Conservation (phyloP, 2,888 invertebrate genomes). For the Noctua janthina region DNA sequence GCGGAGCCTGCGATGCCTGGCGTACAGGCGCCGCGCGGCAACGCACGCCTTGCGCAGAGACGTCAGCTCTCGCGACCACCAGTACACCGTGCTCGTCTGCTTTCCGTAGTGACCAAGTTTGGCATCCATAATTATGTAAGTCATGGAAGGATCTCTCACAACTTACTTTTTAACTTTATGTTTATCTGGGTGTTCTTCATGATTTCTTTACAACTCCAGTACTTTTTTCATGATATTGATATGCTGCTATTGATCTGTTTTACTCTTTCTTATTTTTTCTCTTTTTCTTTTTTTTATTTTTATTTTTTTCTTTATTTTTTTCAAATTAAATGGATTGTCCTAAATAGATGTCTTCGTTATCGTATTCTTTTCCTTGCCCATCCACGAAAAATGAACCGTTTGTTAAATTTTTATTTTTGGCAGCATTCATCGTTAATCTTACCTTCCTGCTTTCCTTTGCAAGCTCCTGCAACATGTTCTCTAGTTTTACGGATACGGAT, state of each 20-base stretch:
- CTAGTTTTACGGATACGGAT: neutral
- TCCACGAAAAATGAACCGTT: too few relatives aligned
- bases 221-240: neutral
- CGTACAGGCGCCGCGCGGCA: too few relatives aligned
- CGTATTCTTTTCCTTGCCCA: neutral
- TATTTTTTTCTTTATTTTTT: neutral
- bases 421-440: neutral
- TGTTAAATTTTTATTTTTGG: neutral
- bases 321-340: constrained; percentile 5
- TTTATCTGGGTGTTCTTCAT: neutral
- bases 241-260: neutral
- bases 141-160: neutral
- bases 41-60: too few relatives aligned
- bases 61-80: too few relatives aligned
- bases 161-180: neutral
- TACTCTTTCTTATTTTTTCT: neutral
- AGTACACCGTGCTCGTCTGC: neutral
- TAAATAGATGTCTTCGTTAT: constrained; percentile 3
- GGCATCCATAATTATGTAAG: neutral
- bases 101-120: neutral
- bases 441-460: neutral
- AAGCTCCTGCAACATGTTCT: neutral
- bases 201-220: neutral
- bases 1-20: too few relatives aligned
- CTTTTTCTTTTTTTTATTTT: too few relatives aligned